These are phyloP conservation scores for Poecile montanus DNA, from an alignment of 2,797 vertebrate genomes.

Conservation along the genomic window DNA sequence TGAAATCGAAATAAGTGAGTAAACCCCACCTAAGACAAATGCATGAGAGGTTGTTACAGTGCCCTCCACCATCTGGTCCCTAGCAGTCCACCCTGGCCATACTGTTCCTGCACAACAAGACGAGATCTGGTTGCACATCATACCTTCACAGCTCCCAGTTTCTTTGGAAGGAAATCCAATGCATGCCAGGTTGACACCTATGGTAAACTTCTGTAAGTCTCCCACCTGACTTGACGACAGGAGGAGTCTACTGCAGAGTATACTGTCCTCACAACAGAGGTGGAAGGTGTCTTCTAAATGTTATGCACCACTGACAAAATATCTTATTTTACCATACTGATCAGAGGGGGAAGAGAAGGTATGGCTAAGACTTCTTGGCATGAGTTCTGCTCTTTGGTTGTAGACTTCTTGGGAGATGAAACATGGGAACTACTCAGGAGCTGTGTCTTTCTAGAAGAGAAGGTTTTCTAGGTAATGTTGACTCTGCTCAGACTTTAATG, in stretches of 20 bases:
- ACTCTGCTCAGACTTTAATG: neutral
- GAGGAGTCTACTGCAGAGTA: neutral
- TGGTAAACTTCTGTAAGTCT: neutral
- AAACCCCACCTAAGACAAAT: neutral
- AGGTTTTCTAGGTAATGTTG: neutral
- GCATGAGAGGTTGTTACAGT: neutral
- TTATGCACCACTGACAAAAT: neutral
- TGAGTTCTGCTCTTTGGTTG: neutral
- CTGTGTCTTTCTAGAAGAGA: neutral
- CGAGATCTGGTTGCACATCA: neutral
- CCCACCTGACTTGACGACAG: neutral
- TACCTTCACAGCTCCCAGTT: rapidly evolving
- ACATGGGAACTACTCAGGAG: neutral
- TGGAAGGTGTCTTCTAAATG: neutral
- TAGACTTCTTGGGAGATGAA: neutral
- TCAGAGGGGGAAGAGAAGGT: neutral
- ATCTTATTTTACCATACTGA: neutral
- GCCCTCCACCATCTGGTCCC: neutral
- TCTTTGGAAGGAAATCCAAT: neutral
- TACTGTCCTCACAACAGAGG: neutral
- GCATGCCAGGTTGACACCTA: neutral
- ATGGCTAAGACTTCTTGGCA: neutral
- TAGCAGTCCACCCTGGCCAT: neutral
- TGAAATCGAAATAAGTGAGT: neutral
- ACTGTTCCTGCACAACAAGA: neutral